These are phyloP conservation scores for Crocodylus rhombifer DNA, from an alignment of 2,797 vertebrate genomes.

Conservation along the genomic window DNA sequence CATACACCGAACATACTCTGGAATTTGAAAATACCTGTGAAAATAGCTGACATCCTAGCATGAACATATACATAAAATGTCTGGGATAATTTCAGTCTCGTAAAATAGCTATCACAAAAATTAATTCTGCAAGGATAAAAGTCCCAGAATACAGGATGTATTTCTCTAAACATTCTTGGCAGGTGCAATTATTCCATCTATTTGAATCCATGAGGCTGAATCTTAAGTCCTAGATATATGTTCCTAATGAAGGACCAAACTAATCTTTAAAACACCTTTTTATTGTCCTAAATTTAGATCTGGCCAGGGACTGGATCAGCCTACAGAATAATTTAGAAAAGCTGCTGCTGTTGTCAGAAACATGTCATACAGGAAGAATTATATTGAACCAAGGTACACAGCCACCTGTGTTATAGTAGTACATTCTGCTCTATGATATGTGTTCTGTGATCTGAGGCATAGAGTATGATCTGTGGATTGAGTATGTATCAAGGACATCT, in stretches of 20 bases:
- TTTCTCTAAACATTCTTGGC: background rate
- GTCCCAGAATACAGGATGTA: background rate
- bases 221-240: background rate
- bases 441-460: background rate
- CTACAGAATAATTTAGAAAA: background rate
- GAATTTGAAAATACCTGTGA: constrained; percentile 8
- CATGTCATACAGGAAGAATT: background rate
- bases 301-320: background rate
- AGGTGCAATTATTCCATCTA: background rate
- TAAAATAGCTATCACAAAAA: constrained; percentile 10
- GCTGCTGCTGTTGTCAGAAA: background rate
- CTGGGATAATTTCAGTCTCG: background rate
- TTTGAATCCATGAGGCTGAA: background rate
- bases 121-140: background rate
- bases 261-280: background rate
- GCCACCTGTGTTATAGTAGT: background rate
- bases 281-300: background rate
- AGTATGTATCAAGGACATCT: background rate
- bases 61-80: constrained; percentile 4
- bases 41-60: background rate
- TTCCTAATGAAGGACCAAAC: background rate
- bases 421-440: background rate
- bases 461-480: background rate
- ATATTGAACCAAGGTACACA: background rate
- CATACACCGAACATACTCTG: background rate